phyloP scores from a whole-genome alignment of 2,888 invertebrate genomes.

The Elysia crispata region DNA sequence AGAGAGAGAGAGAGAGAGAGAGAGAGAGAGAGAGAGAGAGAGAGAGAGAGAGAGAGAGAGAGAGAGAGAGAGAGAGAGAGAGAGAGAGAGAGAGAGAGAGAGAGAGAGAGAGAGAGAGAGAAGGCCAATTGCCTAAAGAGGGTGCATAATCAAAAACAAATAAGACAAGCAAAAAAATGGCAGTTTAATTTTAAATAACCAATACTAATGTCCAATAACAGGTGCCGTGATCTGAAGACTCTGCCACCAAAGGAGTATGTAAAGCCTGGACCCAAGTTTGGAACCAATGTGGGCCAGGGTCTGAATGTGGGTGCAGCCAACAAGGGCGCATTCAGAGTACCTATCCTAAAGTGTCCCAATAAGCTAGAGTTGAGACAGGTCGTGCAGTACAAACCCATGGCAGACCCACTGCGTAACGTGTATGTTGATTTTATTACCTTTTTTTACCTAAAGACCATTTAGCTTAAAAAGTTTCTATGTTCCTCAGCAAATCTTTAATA shows the following conservation, averaged over 20 bases:
- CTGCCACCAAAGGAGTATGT: constrained; percentile 73
- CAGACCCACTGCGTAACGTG: constrained; percentile 63
- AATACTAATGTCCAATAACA: not conserved
- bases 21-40: too few species aligned
- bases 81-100: too few species aligned
- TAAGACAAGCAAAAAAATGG: too few species aligned
- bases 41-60: too few species aligned
- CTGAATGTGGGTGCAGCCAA: constrained; percentile 69
- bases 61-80: too few species aligned
- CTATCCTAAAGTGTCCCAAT: constrained; percentile 73
- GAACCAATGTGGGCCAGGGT: constrained; percentile 73
- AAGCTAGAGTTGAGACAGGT: constrained; percentile 73
- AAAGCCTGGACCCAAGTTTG: constrained; percentile 73
- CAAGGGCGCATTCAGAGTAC: constrained; percentile 58
- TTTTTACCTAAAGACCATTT: too few species aligned
- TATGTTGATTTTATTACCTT: constrained; percentile 59
- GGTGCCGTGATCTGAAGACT: constrained; percentile 71
- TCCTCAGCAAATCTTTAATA: too few species aligned
- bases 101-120: too few species aligned
- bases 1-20: too few species aligned
- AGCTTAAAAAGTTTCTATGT: too few species aligned
- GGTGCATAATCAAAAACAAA: too few species aligned
- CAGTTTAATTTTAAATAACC: not conserved
- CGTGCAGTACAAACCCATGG: constrained; percentile 74
- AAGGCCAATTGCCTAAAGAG: too few species aligned